Percentiles rank a stretch among this genome's conserved stretches.
Evolutionary conservation across 2,797 vertebrate species (phyloP).

Genomic region (Trachurus trachurus): DNA sequence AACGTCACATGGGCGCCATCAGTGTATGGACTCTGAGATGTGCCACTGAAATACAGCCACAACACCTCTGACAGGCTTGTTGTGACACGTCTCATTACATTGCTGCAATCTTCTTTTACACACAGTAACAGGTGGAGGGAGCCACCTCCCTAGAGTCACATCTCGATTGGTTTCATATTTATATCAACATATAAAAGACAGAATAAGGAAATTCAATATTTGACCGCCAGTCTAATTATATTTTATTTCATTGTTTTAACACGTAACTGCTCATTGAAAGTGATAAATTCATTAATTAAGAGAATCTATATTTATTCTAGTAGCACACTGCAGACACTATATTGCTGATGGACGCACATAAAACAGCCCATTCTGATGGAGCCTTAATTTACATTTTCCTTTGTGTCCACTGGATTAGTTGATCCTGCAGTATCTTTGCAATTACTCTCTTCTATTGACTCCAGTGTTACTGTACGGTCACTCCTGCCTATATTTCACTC

Average conservation of each 20-base stretch:
- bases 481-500: conserved; percentile 42
- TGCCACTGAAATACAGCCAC: not conserved
- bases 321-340: not conserved
- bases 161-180: not conserved
- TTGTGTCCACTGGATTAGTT: conserved; percentile 35
- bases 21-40: not conserved
- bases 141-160: not conserved
- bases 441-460: conserved; percentile 48
- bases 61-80: not conserved
- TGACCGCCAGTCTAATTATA: not conserved
- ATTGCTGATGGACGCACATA: conserved; percentile 11
- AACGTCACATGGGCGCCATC: not conserved
- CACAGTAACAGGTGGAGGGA: not conserved
- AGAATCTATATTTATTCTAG: not conserved
- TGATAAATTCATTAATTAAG: not conserved
- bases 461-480: conserved; percentile 21
- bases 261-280: not conserved
- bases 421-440: conserved; percentile 33
- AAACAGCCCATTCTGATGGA: conserved; percentile 20
- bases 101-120: not conserved
- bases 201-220: not conserved
- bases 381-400: conserved; percentile 46
- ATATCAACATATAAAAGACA: not conserved
- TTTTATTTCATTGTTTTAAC: not conserved
- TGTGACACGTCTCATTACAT: not conserved